Base-by-base conservation (phyloP, 2,888 invertebrate species). In the Cheilosia variabilis region DNA sequence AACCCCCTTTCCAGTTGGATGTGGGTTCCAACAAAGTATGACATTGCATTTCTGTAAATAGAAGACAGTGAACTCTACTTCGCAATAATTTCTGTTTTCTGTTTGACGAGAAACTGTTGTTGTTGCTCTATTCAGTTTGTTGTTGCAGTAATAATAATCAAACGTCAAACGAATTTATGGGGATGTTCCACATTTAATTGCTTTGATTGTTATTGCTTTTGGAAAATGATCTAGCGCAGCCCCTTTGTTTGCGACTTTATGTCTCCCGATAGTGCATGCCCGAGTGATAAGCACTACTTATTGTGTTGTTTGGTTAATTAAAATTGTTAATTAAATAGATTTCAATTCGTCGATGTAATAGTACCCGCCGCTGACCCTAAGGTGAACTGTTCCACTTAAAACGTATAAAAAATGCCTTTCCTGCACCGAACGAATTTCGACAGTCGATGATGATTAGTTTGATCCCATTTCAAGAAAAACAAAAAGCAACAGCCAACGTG, bases 161-260 rank as follows among this genome's bases (percentile, higher is more conserved):
- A 75, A 50, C 31, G 66, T 68, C 66, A 68, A 79, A 79, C 37
- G 63, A 58, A 68, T 65, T 76, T 69, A 76, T 81, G 76, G 65
- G 41, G 60, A 72, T 78, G 82, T 24, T 62, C 82, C 22, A 52
- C 62, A 72, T 24, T 83, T 82, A 37, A 27, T 53, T 60, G 71
- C 27, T 62, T 65, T 68, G 58, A 65, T 60, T 82, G 65, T 81
- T 22, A 22, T 71, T 73, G 17, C 55, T 53, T 13, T 60, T 41
- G 37, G 5, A 52, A 27, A 52, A 60, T 24, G 15, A 60, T 66
- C 45, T 60, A 45, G 41, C 24, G 68, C 43, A 57, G 34, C 55
- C 57, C 50, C 68, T 47, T 57, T 68, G 66, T 75, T 45, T 69
- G 19, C 34, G n/a, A n/a, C 24, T 37, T 6, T 27, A 9, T 47